Base-by-base conservation (phyloP, 2,888 invertebrate species). In the Sesia apiformis region DNA sequence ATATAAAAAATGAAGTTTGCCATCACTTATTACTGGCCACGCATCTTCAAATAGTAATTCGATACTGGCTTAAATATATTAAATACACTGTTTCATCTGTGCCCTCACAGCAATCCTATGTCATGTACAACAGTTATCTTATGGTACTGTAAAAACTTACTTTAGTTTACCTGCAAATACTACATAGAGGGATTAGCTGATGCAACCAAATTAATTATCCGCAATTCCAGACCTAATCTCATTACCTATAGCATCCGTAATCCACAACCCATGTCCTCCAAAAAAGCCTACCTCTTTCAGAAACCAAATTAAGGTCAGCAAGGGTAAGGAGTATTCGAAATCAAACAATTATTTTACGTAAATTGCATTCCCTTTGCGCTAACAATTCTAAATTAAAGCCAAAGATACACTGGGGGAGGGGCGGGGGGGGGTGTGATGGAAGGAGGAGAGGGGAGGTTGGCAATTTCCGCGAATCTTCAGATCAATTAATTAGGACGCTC, bases 311-410 rank as follows among this genome's bases (percentile, higher is more conserved):
- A 76, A 70, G 66, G 68, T 62, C 55, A 53, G 53, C 67, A 72
- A 70, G 74, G 76, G 71, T 72, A 62, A 63, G 69, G 69, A 81
- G 76, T 82, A 76, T 83, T 81, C 68, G 76, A 82, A 86, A 84
- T 87, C 86, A 83, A 85, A 86, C 84, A 86, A 87, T 87, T 87
- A 86, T 86, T 84, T 84, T 76, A 82, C 82, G 78, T 84, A 88
- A 86, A 88, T 88, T 87, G 85, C 86, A 87, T 84, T 84, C 83
- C 84, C 81, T 84, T 82, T 80, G 75, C 81, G 79, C 78, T 84
- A 84, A 87, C 85, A 86, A 82, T 87, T 86, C 84, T 80, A 86
- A 88, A 88, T 88, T 87, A 85, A 87, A 82, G 81, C 81, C 77
- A 74, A 84, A 84, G 83, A 87, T 85, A 87, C 84, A 83, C 76